Conservation (phyloP, 2,888 invertebrate genomes). For the Isotomurus palustris region DNA sequence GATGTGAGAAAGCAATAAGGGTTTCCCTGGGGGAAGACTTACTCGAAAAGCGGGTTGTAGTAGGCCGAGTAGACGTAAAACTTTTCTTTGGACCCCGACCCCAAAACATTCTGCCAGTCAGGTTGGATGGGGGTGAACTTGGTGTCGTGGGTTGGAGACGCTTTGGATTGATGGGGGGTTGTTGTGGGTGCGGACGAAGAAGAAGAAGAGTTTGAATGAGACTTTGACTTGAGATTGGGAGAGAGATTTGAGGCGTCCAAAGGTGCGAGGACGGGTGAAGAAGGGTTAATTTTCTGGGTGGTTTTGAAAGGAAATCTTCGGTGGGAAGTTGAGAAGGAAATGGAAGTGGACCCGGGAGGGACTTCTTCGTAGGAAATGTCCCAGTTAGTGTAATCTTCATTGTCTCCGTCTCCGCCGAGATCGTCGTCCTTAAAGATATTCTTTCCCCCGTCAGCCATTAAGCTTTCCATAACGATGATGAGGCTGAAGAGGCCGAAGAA, state of each 20-base stretch:
- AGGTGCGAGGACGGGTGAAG: background rate
- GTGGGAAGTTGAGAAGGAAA: too few species aligned
- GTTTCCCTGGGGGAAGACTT: slow-evolving; percentile 30
- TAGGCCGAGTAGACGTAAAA: slow-evolving; percentile 90
- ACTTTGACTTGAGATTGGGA: too few species aligned
- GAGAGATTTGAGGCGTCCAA: slow-evolving; percentile 12
- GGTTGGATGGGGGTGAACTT: slow-evolving; percentile 40
- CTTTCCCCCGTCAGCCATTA: slow-evolving; percentile 58
- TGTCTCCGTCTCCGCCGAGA: slow-evolving; percentile 21
- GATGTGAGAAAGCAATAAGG: slow-evolving; percentile 29
- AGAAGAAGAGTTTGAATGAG: slow-evolving; percentile 15
- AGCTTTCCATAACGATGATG: slow-evolving; percentile 80
- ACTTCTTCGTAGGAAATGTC: slow-evolving; percentile 44
- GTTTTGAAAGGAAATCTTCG: slow-evolving; percentile 1
- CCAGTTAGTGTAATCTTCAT: slow-evolving; percentile 37
- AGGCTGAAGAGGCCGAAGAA: slow-evolving; percentile 84
- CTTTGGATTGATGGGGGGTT: too few species aligned
- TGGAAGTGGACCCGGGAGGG: slow-evolving; percentile 25
- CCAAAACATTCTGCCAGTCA: slow-evolving; percentile 50
- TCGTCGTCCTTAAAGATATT: slow-evolving; percentile 30
- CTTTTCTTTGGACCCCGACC: slow-evolving; percentile 54
- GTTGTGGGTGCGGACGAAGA: slow-evolving; percentile 3
- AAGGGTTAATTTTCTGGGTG: slow-evolving; percentile 10
- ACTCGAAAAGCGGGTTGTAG: slow-evolving; percentile 58
- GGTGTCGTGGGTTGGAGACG: slow-evolving; percentile 21